A percentile compares a stretch with the other conserved stretches of the same genome.
These are phyloP conservation scores for Lemur catta DNA, from an alignment of 2,797 vertebrate genomes.

Conservation along the genomic window DNA sequence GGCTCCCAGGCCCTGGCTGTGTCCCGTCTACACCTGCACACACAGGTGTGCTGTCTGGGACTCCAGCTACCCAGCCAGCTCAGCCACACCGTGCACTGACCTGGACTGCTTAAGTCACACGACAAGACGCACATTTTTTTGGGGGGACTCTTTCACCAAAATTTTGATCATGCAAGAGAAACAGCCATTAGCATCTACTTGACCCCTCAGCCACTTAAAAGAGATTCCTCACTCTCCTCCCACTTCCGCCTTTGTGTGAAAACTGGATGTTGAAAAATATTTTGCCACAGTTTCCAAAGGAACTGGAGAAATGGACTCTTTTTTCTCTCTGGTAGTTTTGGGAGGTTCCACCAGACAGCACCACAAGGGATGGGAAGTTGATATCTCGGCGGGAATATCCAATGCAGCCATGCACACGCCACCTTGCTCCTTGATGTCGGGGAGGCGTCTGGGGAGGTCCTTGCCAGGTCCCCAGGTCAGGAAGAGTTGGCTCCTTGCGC, in stretches of 20 bases:
- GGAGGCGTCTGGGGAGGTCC: neutral
- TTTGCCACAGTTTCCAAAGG: neutral
- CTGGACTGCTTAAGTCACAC: too few relatives aligned
- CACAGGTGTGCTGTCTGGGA: accelerated
- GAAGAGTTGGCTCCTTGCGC: too few relatives aligned
- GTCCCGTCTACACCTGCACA: accelerated
- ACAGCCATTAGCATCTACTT: accelerated
- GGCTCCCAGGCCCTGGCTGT: accelerated
- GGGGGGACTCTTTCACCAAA: neutral
- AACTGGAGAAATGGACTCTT: neutral
- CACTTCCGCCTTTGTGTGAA: accelerated
- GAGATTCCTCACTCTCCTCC: too few relatives aligned
- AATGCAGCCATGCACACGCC: accelerated
- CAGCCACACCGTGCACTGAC: accelerated
- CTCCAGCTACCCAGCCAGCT: accelerated
- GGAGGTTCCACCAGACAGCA: neutral
- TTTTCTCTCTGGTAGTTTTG: neutral
- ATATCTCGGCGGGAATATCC: neutral
- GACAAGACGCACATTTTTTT: too few relatives aligned
- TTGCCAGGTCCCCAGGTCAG: accelerated
- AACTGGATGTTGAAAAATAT: neutral
- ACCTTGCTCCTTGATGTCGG: accelerated
- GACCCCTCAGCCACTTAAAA: accelerated
- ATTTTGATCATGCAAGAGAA: neutral
- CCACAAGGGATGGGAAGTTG: neutral